A percentile compares a stretch with the other conserved stretches of the same genome.
phyloP scores from a whole-genome alignment of 2,113 vertebrate species.

The Tursiops truncatus region DNA sequence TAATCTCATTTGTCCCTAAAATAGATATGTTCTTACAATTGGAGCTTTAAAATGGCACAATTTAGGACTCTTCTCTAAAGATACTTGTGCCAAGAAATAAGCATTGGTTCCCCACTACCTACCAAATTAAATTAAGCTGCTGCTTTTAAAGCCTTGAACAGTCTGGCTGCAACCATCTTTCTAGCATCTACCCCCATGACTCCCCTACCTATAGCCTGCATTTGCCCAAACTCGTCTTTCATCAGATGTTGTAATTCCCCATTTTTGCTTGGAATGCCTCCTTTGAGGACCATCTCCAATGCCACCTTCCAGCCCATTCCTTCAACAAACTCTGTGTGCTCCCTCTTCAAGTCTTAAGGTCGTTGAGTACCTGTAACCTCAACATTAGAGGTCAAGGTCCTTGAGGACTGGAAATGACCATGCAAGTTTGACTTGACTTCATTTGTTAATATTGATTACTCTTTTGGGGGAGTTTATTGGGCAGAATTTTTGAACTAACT shows the following conservation, averaged over 20 bases:
- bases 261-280: neutral
- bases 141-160: neutral
- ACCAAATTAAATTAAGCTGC: neutral
- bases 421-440: neutral
- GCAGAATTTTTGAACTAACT: neutral
- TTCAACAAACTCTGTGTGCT: neutral
- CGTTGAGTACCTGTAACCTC: neutral
- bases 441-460: neutral
- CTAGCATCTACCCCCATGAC: neutral
- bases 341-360: neutral
- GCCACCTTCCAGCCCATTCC: neutral
- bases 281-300: neutral
- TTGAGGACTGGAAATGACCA: neutral
- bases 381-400: neutral
- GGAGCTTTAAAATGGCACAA: neutral
- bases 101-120: neutral
- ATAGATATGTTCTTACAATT: neutral
- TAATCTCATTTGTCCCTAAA: slow-evolving; percentile 7
- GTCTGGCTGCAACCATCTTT: neutral
- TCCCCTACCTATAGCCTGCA: neutral
- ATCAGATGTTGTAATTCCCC: neutral
- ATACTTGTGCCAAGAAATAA: neutral
- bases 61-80: neutral
- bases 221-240: neutral
- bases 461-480: neutral